Percentiles rank a stretch among this genome's conserved stretches.
These are phyloP conservation scores for Oncorhynchus gorbuscha DNA, from an alignment of 2,113 vertebrate species.

Conservation along the genomic window DNA sequence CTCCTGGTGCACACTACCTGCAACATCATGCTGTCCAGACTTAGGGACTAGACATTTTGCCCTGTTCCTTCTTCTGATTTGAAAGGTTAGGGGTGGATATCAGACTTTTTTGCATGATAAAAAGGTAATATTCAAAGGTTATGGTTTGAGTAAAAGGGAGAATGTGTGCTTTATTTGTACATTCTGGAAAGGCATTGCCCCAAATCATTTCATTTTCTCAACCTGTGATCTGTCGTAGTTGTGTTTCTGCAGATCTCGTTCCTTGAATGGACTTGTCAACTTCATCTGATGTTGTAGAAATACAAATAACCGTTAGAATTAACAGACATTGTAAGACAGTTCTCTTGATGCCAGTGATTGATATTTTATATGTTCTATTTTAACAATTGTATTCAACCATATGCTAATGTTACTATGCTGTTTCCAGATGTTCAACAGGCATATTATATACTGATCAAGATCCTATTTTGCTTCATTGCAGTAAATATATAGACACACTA, in stretches of 20 bases:
- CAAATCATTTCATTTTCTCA: background rate
- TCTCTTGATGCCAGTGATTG: too few species aligned
- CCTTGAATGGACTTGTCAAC: background rate
- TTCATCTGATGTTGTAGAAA: background rate
- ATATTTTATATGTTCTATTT: too few species aligned
- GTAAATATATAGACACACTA: conserved; percentile 37
- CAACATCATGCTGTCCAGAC: conserved; percentile 17
- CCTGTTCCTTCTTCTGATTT: conserved; percentile 2
- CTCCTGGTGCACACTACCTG: conserved; percentile 10
- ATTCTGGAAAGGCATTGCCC: too few species aligned
- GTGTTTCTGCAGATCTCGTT: background rate
- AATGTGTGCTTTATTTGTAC: too few species aligned
- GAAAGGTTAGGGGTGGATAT: background rate
- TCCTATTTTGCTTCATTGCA: background rate
- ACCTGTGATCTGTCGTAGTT: background rate
- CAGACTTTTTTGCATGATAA: background rate
- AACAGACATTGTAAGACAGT: too few species aligned
- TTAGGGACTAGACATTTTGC: background rate
- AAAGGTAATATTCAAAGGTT: background rate
- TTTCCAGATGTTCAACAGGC: too few species aligned
- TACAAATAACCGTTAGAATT: background rate
- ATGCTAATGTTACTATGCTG: too few species aligned
- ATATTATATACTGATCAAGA: too few species aligned
- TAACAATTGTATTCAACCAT: too few species aligned
- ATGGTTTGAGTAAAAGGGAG: background rate